Evolutionary conservation across 2,888 invertebrate genomes (phyloP), one percentile per base, ranked within the genome.

Genomic region (Margaritifera margaritifera): DNA sequence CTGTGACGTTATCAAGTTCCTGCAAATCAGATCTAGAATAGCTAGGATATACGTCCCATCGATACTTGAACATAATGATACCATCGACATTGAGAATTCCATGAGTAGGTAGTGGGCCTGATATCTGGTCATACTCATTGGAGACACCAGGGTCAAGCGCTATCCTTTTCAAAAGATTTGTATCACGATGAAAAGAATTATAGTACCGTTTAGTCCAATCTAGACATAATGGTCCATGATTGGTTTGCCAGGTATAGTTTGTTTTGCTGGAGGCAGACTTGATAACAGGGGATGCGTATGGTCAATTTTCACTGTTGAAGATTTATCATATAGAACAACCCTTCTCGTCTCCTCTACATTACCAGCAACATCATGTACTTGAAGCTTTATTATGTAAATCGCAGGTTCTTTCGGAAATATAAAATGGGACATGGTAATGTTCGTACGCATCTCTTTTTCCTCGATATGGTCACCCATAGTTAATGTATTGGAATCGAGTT

Each of bases 31-130:
- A 50, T 50, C 6, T 31, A 18, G 31, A 31, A 3, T 60, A 11
- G n/a, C 42, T n/a, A 24, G 24, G 2, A 54, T 67, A 52, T 25
- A 27, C 20, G 65, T 60, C 25, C 52, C 74, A 64, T 15, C 42
- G 61, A 61, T 64, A 75, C 19, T 61, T 61, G 60, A 70, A 80
- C 19, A 62, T 54, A 4, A 64, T 62, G 5, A 81, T 68, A 2
- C 81, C 81, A 19, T 73, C 42, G 0, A 80, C 69, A 55, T 80
- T 78, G 61, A 58, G 56, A 2, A 79, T 81, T 19, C 81, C 81
- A 20, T 55, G 52, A 6, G 74, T 62, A 5, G 81, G 73, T 20
- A 81, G 60, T 6, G 53, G 6, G n/a, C 78, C 79, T 20, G 66
- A 60, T 25, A 52, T 68, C 55, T 81, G 79, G 24, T 81, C 81